Base-by-base conservation (phyloP, 2,797 vertebrate species). In the Oreochromis mossambicus region DNA sequence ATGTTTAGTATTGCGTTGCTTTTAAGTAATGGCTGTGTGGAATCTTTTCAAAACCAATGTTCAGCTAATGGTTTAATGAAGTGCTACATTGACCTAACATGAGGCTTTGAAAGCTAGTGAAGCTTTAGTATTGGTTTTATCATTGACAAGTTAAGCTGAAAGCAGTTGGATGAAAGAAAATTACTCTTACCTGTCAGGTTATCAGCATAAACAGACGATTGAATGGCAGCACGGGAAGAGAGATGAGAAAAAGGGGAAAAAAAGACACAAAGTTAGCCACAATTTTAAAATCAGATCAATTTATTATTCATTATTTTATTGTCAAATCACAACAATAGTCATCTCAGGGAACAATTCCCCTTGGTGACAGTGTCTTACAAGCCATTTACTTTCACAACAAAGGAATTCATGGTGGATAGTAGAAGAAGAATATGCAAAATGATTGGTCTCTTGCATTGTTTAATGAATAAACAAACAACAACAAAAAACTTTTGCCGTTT, bases 181-280 rank as follows among this genome's bases (percentile, higher is more conserved):
- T 19, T 52, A 41, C 41, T 41, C 92, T 94, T 95, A 95, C 95
- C 95, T 95, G 92, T 91, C 41, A 84, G 83, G 36, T 43, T 19
- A 41, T 88, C 83, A 85, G 36, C 80, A 58, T 79, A 8, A 58
- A 41, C 26, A 82, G 63, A 78, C 1, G 77, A 83, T 52, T 41
- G 66, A 82, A 68, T 6, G 66, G 76, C 43, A 52, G 52, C 21
- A 76, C 3, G 86, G 36, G 17, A n/a, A 84, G n/a, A 83, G 34
- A 84, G 5, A 83, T 1, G 13, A 75, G 13, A 55, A 41, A 43
- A 15, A 14, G 21, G 32, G 3, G 78, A 79, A 90, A 82, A 79
- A 26, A 76, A n/a, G 14, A 90, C 75, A 80, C 2, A 75, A 36
- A 68, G 51, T 92, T 81, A 88, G 86, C 61, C 14, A 58, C 13